Percentiles rank a stretch among this genome's conserved stretches.
Evolutionary conservation across 2,888 invertebrate species (phyloP).

Genomic region (Trypoxylon attenuatum): DNA sequence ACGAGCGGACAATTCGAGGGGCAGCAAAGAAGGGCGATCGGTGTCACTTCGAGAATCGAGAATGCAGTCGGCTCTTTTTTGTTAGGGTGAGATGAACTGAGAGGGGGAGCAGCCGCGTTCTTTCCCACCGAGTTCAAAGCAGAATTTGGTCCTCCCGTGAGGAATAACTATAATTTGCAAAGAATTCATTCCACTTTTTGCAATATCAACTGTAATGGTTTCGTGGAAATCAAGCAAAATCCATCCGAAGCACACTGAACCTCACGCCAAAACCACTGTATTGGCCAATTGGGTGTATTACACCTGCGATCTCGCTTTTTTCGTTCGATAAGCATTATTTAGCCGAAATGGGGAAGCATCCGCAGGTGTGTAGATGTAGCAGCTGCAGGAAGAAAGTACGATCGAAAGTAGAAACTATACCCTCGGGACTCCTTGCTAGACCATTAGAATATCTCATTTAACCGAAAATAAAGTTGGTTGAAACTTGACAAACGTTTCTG

Average conservation of each 20-base stretch:
- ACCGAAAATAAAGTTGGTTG: too few species aligned
- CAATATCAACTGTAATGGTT: too few species aligned
- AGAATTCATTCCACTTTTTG: neutral
- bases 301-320: constrained; percentile 39
- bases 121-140: constrained; percentile 11
- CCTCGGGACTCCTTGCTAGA: constrained; percentile 65
- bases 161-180: constrained; percentile 34
- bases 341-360: too few species aligned
- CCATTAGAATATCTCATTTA: constrained; percentile 72
- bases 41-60: constrained; percentile 73
- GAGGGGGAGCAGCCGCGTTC: constrained; percentile 34
- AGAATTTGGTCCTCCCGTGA: constrained; percentile 26
- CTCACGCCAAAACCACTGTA: constrained; percentile 26
- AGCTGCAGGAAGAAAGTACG: constrained; percentile 54
- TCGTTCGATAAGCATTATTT: constrained; percentile 47
- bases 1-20: constrained; percentile 70
- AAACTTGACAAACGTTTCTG: too few species aligned
- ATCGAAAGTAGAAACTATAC: too few species aligned
- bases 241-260: too few species aligned
- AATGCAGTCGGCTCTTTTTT: constrained; percentile 70
- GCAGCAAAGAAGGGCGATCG: constrained; percentile 74
- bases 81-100: constrained; percentile 36
- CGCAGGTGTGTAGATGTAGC: constrained; percentile 64
- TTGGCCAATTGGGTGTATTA: constrained; percentile 61
- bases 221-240: too few species aligned